phyloP scores from a whole-genome alignment of 2,888 invertebrate species.

The Apamea epomidion region DNA sequence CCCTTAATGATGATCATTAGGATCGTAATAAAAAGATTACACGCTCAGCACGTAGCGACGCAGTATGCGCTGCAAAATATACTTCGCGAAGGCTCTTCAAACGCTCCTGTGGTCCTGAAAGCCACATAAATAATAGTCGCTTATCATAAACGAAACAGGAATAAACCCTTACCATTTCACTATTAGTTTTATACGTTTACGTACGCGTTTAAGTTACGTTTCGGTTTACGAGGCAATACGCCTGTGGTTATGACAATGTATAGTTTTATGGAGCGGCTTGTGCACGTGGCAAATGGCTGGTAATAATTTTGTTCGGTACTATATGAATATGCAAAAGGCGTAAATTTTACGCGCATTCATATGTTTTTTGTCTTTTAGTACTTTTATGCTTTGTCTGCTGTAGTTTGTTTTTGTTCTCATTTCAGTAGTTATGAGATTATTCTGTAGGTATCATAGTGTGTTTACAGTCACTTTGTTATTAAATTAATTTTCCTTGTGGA shows the following conservation, averaged over 20 bases:
- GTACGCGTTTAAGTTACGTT: constrained; percentile 30
- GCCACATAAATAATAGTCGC: neutral
- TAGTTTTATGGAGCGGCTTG: constrained; percentile 28
- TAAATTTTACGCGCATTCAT: constrained; percentile 28
- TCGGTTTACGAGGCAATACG: constrained; percentile 43
- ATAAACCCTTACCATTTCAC: constrained; percentile 34
- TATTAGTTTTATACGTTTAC: constrained; percentile 46
- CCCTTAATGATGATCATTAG: neutral
- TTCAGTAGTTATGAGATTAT: neutral
- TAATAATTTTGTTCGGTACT: constrained; percentile 19
- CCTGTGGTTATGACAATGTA: constrained; percentile 18
- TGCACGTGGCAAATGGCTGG: constrained; percentile 15
- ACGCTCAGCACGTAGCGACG: too few species aligned
- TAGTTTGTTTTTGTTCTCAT: neutral
- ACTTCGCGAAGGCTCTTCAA: neutral
- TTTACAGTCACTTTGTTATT: neutral
- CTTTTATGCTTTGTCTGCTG: constrained; percentile 2
- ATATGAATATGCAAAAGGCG: constrained; percentile 43
- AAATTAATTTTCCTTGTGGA: neutral
- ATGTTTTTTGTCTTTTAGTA: neutral
- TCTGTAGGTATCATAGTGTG: neutral
- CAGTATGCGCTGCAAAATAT: neutral
- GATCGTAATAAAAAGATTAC: neutral
- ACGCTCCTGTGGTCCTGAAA: neutral
- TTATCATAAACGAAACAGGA: constrained; percentile 14